These are phyloP conservation scores for Ganaspis brasiliensis DNA, from an alignment of 2,888 invertebrate genomes.

Conservation along the genomic window DNA sequence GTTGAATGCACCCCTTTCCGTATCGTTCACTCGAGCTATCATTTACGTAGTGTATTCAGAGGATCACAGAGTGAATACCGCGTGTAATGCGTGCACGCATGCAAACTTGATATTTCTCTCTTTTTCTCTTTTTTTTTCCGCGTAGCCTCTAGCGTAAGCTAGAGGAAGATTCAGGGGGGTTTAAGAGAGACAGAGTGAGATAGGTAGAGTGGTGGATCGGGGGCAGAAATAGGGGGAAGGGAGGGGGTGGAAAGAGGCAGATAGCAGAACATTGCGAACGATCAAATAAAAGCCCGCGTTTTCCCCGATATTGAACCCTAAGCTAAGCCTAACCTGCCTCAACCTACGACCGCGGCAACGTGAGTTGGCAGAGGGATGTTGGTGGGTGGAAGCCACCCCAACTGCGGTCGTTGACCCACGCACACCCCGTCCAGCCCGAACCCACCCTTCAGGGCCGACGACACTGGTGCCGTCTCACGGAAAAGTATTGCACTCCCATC, in stretches of 20 bases:
- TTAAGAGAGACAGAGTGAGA: conserved; percentile 38
- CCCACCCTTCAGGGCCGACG: conserved; percentile 77
- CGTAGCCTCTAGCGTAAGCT: conserved; percentile 34
- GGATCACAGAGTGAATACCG: conserved; percentile 58
- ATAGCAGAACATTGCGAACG: conserved; percentile 64
- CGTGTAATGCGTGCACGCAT: conserved; percentile 48
- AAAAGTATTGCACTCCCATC: conserved; percentile 75
- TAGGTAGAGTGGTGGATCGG: background rate
- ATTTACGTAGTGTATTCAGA: conserved; percentile 63
- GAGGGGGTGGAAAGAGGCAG: conserved; percentile 51
- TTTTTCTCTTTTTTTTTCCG: conserved; percentile 31
- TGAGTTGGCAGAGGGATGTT: conserved; percentile 63
- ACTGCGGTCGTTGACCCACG: conserved; percentile 78
- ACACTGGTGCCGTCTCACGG: conserved; percentile 77
- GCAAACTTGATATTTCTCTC: conserved; percentile 6
- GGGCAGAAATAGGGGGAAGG: conserved; percentile 50
- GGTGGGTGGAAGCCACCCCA: conserved; percentile 76
- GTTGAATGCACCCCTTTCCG: conserved; percentile 62
- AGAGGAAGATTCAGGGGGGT: background rate
- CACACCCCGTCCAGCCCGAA: conserved; percentile 73
- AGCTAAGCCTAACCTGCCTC: conserved; percentile 79
- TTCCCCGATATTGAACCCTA: conserved; percentile 77
- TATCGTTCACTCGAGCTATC: conserved; percentile 46
- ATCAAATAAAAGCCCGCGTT: conserved; percentile 77
- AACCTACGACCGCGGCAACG: conserved; percentile 73